Base-by-base conservation (phyloP, 2,888 invertebrate genomes). In the Agapetus fuscipes region DNA sequence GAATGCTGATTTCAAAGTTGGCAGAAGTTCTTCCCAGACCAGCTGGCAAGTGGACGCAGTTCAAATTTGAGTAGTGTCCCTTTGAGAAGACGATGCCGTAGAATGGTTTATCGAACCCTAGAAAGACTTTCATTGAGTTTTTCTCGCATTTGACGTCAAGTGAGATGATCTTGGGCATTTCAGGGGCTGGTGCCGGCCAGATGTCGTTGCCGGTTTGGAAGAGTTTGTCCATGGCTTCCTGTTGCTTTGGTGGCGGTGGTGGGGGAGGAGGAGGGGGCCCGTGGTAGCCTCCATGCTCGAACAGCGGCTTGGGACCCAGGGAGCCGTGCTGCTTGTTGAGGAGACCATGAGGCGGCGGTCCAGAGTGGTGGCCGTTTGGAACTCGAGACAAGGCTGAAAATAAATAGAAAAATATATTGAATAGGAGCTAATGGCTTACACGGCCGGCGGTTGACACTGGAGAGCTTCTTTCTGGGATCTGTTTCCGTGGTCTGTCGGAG, bases 81-180 rank as follows among this genome's bases (percentile, higher is more conserved):
- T 93, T 93, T 46, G 89, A 90, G 70, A 93, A 93, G 26, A 93
- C 87, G 33, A 93, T 90, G n/a, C 93, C 93, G 53, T 86, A 89
- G 71, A 93, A 93, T 1, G 93, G 91, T 55, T 90, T 88, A 55
- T 93, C 91, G 55, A 93, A 93, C 48, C 88, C 87, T n/a, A 93
- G 73, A 54, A 86, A 89, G 1, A 94, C 90, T 59, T 91, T 83
- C 93, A 94, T 94, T 39, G 86, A 74, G 55, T 83, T 90, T 59
- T 91, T 91, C 62, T 93, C 93, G 60, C 93, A 94, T 59, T 93
- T 91, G 0, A 93, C 93, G 53, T 94, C 93, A 9, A 93, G 66
- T 1, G 89, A 88, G 7, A 89, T 79, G 45, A 93, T 93, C 62
- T 91, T 90, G 0, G 93, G 91, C 88, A 90, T 90, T 52, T 93